phyloP scores from a whole-genome alignment of 2,888 invertebrate species.

The Trissoscelio sp. region DNA sequence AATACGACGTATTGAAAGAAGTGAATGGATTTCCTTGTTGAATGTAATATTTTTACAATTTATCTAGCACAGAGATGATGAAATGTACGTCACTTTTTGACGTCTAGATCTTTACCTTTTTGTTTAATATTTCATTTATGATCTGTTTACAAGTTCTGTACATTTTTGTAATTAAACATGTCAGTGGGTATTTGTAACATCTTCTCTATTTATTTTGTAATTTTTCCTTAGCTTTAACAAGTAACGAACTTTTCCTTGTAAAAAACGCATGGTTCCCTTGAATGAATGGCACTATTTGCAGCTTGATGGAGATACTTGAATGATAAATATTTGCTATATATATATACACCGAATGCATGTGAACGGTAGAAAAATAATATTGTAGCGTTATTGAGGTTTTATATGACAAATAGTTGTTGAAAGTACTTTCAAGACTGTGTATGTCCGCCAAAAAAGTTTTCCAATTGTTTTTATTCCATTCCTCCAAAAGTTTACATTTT shows the following conservation, averaged over 20 bases:
- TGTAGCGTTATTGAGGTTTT: constrained; percentile 16
- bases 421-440: constrained; percentile 27
- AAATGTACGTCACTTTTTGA: not conserved
- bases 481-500: not conserved
- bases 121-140: constrained; percentile 11
- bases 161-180: constrained; percentile 42
- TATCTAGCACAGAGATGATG: constrained; percentile 1
- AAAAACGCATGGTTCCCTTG: constrained; percentile 32
- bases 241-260: constrained; percentile 16
- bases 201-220: constrained; percentile 14
- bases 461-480: constrained; percentile 17
- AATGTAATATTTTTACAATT: constrained; percentile 16
- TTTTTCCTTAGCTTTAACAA: not conserved
- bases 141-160: constrained; percentile 44
- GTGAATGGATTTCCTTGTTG: not conserved
- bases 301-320: constrained; percentile 9
- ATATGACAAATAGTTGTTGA: constrained; percentile 31
- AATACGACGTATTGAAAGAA: constrained; percentile 18
- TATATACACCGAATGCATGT: constrained; percentile 16
- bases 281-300: constrained; percentile 51
- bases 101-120: no score
- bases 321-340: constrained; percentile 9
- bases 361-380: constrained; percentile 2
- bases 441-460: constrained; percentile 19
- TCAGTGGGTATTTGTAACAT: no score